These are phyloP conservation scores for Laterallus jamaicensis DNA, from an alignment of 2,113 vertebrate genomes.

Conservation along the genomic window DNA sequence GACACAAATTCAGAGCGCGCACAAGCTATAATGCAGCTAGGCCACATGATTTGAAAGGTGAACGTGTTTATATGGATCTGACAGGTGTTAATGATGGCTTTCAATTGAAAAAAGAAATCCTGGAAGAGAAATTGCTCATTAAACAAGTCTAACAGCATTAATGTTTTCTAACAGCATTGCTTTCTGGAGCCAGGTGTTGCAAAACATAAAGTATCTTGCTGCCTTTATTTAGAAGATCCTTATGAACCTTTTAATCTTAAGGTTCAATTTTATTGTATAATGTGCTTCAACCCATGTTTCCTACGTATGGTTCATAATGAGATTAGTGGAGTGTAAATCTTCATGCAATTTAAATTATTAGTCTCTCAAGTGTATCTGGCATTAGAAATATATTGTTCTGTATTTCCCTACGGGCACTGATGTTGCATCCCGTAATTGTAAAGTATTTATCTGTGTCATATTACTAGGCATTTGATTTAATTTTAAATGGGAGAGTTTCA, in stretches of 20 bases:
- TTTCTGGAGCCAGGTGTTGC: background rate
- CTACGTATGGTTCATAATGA: slow-evolving; percentile 3
- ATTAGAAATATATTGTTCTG: slow-evolving; percentile 25
- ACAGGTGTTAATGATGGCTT: slow-evolving; percentile 12
- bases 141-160: background rate
- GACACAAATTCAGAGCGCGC: background rate
- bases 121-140: background rate
- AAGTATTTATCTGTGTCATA: slow-evolving; percentile 28
- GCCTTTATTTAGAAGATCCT: background rate
- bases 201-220: background rate
- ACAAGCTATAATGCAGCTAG: background rate
- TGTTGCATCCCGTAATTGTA: slow-evolving; percentile 26
- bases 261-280: background rate
- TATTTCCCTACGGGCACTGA: background rate
- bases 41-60: background rate
- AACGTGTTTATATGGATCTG: background rate
- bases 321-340: slow-evolving; percentile 41
- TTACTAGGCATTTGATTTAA: slow-evolving; percentile 25
- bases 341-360: slow-evolving; percentile 29
- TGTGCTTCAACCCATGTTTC: background rate
- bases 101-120: background rate
- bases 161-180: slow-evolving; percentile 2
- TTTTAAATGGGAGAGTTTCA: slow-evolving; percentile 5
- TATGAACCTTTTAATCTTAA: background rate
- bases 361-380: background rate